A percentile compares a stretch with the other conserved stretches of the same genome.
Conservation (phyloP, 92 coral and sea anemone genomes). For the Diadumene lineata region DNA sequence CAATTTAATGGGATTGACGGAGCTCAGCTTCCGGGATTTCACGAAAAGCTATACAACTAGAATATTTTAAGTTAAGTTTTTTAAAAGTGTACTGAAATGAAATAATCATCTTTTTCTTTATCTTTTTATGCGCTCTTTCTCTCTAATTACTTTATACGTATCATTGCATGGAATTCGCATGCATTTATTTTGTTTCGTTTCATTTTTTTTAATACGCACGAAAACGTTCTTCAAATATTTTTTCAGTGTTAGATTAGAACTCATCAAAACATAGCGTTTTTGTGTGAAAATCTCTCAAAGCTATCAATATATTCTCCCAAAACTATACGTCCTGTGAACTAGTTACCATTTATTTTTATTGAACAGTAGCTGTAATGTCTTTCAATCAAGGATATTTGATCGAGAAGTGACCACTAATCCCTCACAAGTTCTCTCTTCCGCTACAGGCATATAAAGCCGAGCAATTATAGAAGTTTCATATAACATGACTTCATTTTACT, state of each 20-base stretch:
- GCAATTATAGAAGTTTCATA: conserved; percentile 9
- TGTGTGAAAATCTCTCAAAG: too few species aligned
- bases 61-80: neutral
- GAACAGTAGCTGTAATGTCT: neutral
- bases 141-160: neutral
- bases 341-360: too few species aligned
- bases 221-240: neutral
- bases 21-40: neutral
- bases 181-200: too few species aligned
- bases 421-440: neutral
- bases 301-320: too few species aligned
- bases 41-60: neutral
- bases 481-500: neutral
- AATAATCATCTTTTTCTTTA: conserved; percentile 3
- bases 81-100: neutral
- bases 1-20: conserved; percentile 10
- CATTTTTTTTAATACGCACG: neutral
- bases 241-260: neutral
- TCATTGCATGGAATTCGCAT: too few species aligned
- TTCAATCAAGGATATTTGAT: neutral
- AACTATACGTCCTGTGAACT: too few species aligned
- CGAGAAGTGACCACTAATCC: neutral
- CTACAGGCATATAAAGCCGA: neutral
- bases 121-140: too few species aligned
- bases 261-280: neutral